Evolutionary conservation across 2,113 vertebrate species (phyloP).

Genomic region (Tragelaphus imberbis): DNA sequence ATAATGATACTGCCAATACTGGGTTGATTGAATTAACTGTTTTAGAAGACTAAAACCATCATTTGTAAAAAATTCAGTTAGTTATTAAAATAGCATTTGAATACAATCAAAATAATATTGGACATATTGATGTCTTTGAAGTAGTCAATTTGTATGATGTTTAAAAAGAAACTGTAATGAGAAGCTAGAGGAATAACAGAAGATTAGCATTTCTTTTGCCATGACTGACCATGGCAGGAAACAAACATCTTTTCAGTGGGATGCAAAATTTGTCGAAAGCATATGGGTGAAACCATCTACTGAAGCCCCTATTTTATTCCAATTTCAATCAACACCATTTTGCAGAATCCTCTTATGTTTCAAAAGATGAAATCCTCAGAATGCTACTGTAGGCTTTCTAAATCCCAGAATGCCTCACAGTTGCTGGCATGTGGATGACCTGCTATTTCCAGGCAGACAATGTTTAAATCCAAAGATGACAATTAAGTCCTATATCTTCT

Average conservation of each 20-base stretch:
- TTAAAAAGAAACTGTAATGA: background rate
- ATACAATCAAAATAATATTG: background rate
- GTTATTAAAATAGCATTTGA: background rate
- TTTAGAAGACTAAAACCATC: background rate
- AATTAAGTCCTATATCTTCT: background rate
- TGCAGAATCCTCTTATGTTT: background rate
- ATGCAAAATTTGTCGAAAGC: background rate
- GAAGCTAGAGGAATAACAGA: background rate
- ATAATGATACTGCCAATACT: background rate
- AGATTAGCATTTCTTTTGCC: background rate
- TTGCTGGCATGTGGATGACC: background rate
- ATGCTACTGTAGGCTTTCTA: background rate
- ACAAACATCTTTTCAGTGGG: rapidly evolving
- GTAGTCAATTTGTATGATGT: background rate
- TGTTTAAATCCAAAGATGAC: background rate
- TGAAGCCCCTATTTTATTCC: background rate
- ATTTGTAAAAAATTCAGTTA: background rate
- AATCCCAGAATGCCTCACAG: background rate
- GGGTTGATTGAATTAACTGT: background rate
- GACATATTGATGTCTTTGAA: background rate
- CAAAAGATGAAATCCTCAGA: background rate
- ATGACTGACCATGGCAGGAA: background rate
- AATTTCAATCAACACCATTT: background rate
- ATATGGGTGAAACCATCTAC: rapidly evolving
- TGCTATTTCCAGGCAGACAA: background rate